Base-by-base conservation (phyloP, 2,888 invertebrate species). In the Dolomedes plantarius region DNA sequence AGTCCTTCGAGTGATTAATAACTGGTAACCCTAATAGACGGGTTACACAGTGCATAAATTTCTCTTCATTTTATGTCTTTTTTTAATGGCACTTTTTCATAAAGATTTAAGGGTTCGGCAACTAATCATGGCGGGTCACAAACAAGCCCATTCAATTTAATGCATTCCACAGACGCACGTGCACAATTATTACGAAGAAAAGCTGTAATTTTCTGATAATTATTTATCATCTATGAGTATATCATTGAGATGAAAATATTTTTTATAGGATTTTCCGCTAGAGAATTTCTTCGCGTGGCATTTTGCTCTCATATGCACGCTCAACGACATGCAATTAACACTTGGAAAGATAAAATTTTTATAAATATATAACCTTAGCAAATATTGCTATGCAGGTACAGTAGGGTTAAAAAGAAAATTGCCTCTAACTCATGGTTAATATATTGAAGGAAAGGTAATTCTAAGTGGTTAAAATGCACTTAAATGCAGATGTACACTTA, bases 121-220 rank as follows among this genome's bases (percentile, higher is more conserved):
- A 41, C 41, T 46, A 46, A 46, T 46, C 6, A 46, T 46, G 2
- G 16, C 41, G 41, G 46, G 9, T 46, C 9, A 9, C 41, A 16
- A 46, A 46, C 41, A 11, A 46, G 41, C 41, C 41, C 41, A 46
- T 79, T 72, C 72, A 72, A 64, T 79, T 79, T 64, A 72, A 64
- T 79, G 64, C 79, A 41, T 31, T 19, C 72, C 69, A 65, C 31
- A 19, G 41, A 46, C 29, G 23, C 29, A 71, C 71, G 41, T 64
- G 71, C 71, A 79, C 79, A 72, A 71, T 79, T 71, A 79, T 23
- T 41, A 27, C 41, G 7, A 9, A 11, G 50, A 67, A 46, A 73
- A 32, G 80, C 73, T 73, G 36, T 73, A 73, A 80, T 80, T 73
- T 80, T 27, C 29, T 46, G 50, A 73, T 73, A 73, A 73, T 67